Percentiles rank a stretch among this genome's conserved stretches.
phyloP scores from a whole-genome alignment of 2,113 vertebrate genomes.

The Ictalurus punctatus region DNA sequence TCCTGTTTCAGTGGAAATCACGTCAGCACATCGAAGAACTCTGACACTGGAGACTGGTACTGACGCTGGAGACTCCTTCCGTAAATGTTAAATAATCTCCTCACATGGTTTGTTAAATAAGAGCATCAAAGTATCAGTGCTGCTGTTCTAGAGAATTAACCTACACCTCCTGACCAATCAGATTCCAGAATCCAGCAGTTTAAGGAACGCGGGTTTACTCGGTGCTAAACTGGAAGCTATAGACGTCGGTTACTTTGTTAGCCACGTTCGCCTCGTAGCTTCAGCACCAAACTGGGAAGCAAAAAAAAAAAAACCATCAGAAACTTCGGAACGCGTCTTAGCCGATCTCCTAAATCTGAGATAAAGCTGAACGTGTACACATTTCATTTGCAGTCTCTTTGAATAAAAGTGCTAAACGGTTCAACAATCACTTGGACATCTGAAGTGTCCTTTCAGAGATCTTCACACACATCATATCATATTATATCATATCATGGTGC shows the following conservation, averaged over 20 bases:
- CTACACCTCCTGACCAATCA: neutral
- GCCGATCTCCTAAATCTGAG: too few relatives aligned
- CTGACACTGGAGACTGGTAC: neutral
- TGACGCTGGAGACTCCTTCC: neutral
- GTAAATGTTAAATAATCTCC: too few relatives aligned
- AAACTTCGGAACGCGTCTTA: neutral
- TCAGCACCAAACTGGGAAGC: neutral
- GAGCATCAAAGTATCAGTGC: neutral
- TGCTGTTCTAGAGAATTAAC: neutral
- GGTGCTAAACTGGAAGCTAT: too few relatives aligned
- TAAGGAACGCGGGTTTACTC: too few relatives aligned
- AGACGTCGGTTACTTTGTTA: neutral
- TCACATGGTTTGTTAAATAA: too few relatives aligned
- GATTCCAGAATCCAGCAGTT: too few relatives aligned
- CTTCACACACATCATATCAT: neutral
- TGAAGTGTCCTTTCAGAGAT: neutral
- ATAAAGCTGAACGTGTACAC: too few relatives aligned
- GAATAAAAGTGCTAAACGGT: neutral
- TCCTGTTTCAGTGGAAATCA: too few relatives aligned
- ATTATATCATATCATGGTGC: too few relatives aligned
- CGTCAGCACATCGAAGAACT: too few relatives aligned
- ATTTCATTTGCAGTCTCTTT: too few relatives aligned
- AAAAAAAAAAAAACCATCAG: neutral
- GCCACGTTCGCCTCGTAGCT: neutral
- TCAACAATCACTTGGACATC: neutral